Evolutionary conservation across 2,113 vertebrate genomes (phyloP).

Genomic region (Ia io): DNA sequence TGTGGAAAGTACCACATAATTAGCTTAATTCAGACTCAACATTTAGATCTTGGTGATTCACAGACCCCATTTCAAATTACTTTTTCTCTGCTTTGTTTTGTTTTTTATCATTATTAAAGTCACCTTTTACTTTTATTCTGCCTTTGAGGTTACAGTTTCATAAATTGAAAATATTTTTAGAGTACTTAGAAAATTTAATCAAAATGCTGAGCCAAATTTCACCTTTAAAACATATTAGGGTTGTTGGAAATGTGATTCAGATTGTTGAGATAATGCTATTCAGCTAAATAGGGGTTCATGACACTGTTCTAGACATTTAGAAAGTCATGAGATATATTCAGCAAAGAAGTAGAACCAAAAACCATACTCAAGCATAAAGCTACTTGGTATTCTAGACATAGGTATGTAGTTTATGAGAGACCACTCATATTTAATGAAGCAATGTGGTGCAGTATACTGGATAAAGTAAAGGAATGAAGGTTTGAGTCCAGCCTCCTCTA

Average conservation of each 20-base stretch:
- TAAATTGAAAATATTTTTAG: background rate
- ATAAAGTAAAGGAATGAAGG: background rate
- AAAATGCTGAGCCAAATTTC: background rate
- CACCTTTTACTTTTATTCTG: background rate
- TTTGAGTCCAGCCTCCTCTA: background rate
- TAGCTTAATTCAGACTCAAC: background rate
- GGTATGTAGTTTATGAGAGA: background rate
- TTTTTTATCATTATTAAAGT: constrained; percentile 3
- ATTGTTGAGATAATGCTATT: background rate
- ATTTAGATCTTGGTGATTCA: background rate
- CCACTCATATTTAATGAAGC: background rate
- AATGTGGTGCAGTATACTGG: background rate
- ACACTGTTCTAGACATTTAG: background rate
- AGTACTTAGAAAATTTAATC: constrained; percentile 18
- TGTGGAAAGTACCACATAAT: background rate
- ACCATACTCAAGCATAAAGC: background rate
- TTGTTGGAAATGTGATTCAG: background rate
- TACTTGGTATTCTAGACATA: background rate
- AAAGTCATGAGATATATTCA: constrained; percentile 6
- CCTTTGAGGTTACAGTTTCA: background rate
- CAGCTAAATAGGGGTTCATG: background rate
- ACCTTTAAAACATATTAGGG: background rate
- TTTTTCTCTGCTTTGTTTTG: background rate
- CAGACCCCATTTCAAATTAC: background rate
- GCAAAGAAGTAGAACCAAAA: background rate